These are phyloP conservation scores for Rhadinocentrus ornatus DNA, from an alignment of 2,797 vertebrate species.

Conservation along the genomic window DNA sequence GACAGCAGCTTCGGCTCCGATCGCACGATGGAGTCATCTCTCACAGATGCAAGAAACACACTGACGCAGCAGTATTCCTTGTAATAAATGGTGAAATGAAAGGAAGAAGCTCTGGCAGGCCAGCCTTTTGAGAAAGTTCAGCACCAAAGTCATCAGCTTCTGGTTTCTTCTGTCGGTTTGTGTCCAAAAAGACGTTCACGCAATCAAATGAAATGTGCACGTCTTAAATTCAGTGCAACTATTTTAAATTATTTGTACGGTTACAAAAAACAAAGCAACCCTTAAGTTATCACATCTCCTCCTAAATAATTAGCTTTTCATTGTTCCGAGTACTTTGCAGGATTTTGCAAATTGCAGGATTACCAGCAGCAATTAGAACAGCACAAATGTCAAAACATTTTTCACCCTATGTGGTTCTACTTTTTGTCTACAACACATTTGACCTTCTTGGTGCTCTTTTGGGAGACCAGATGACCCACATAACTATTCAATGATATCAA, in stretches of 20 bases:
- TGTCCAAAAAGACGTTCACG: background rate
- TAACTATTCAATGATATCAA: constrained; percentile 49
- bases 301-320: background rate
- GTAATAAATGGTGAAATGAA: constrained; percentile 67
- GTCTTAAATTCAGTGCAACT: background rate
- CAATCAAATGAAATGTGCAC: background rate
- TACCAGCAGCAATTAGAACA: constrained; percentile 10
- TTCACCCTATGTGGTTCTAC: constrained; percentile 15
- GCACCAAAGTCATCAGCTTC: constrained; percentile 52
- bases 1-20: constrained; percentile 47
- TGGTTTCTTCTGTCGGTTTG: constrained; percentile 15
- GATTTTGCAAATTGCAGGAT: constrained; percentile 14
- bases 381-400: constrained; percentile 16
- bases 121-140: constrained; percentile 53
- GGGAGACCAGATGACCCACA: constrained; percentile 37
- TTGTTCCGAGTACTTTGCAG: constrained; percentile 9
- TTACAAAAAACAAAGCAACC: background rate
- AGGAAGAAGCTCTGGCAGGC: constrained; percentile 37
- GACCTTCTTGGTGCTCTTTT: constrained; percentile 47
- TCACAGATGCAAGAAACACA: constrained; percentile 42
- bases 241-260: background rate
- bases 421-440: constrained; percentile 30
- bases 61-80: constrained; percentile 68
- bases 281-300: background rate
- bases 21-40: constrained; percentile 51